Base-by-base conservation (phyloP, 2,797 vertebrate species). In the Chromobotia macracanthus region DNA sequence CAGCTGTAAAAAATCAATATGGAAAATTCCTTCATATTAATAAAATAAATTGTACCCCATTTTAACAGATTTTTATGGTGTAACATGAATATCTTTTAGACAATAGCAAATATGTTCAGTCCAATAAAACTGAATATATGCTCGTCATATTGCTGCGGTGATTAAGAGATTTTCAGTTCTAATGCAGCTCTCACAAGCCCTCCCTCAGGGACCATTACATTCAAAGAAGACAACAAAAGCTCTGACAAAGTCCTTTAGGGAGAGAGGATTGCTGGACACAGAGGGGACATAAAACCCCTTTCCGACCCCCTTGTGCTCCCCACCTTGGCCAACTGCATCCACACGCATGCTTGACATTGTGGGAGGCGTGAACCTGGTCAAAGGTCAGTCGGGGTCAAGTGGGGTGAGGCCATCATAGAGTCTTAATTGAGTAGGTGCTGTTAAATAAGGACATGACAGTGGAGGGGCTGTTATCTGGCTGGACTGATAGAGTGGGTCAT, bases 231-330 rank as follows among this genome's bases (percentile, higher is more conserved):
- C 76, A 86, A 82, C 80, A 88, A 90, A 91, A 89, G 89, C 87
- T 88, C 90, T 90, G 91, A 92, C 91, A 88, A 84, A 86, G 85
- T 85, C 88, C 88, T 85, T 89, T 88, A 88, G 87, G 74, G 80
- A 77, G 69, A 86, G 85, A 86, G 89, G 76, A 82, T 85, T 75
- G 88, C 84, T 87, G 92, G 92, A 93, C 91, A 91, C 82, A 84
- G n/a, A 64, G 4, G 21, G 79, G 51, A 90, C 87, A 91, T 92
- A 55, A 87, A 90, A 83, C 55, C 58, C 75, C 84, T 90, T 86
- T 91, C 87, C 83, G 75, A 76, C 84, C 87, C 79, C 78, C 87
- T 61, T 35, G 10, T 10, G 11, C 51, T 13, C 41, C 71, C 71
- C 68, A 19, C 46, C 51, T 16, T 21, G 72, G 72, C 65, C 83